Conservation (phyloP, 2,113 vertebrate genomes). For the Leucoraja erinaceus region DNA sequence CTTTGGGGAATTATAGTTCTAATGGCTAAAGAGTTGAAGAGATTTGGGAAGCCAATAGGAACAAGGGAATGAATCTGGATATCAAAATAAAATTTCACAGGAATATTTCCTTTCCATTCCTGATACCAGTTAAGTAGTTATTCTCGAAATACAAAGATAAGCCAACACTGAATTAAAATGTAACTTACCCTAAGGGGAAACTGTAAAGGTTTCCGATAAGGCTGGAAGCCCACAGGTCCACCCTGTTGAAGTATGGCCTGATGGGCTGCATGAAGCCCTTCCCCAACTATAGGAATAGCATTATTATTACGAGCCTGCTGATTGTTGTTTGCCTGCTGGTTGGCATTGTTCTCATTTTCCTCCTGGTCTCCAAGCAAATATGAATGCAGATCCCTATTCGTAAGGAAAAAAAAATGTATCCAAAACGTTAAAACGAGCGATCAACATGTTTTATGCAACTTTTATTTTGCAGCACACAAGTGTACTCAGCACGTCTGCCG, state of each 20-base stretch:
- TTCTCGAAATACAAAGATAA: not conserved
- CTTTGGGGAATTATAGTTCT: too few species aligned
- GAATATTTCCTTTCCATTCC: not conserved
- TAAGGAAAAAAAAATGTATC: slow-evolving; percentile 40
- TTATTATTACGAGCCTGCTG: slow-evolving; percentile 86
- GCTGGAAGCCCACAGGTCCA: slow-evolving; percentile 94
- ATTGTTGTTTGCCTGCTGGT: slow-evolving; percentile 81
- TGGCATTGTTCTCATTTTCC: slow-evolving; percentile 79
- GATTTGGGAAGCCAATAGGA: too few species aligned
- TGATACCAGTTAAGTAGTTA: not conserved
- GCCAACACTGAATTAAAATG: rapidly evolving
- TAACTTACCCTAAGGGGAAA: slow-evolving; percentile 83
- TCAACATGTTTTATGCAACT: not conserved
- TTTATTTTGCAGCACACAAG: not conserved
- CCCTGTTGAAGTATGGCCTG: slow-evolving; percentile 97
- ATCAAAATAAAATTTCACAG: not conserved
- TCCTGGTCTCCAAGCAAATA: slow-evolving; percentile 96
- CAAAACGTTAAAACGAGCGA: not conserved
- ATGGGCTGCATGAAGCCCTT: slow-evolving; percentile 91
- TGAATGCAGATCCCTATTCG: slow-evolving; percentile 87
- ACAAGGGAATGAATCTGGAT: too few species aligned
- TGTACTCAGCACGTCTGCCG: not conserved
- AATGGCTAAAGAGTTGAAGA: too few species aligned
- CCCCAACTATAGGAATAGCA: slow-evolving; percentile 80
- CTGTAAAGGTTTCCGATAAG: slow-evolving; percentile 83